phyloP scores from a whole-genome alignment of 1,140 invertebrate genomes.

The Hermetia illucens region DNA sequence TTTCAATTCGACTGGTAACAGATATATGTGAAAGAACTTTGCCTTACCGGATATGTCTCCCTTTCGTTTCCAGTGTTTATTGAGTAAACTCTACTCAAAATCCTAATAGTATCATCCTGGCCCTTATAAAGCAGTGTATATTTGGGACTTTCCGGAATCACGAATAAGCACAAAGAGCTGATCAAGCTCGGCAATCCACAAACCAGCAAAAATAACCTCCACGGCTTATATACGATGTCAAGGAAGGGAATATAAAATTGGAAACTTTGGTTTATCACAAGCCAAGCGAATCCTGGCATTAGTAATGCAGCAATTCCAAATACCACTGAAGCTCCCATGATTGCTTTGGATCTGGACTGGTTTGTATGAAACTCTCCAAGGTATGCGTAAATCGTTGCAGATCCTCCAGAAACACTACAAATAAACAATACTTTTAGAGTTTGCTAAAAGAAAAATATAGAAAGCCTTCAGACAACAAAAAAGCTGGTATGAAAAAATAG shows the following conservation, averaged over 20 bases:
- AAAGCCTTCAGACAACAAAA: too few relatives aligned
- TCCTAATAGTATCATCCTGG: constrained; percentile 38
- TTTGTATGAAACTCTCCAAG: constrained; percentile 12
- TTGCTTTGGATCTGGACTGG: constrained; percentile 9
- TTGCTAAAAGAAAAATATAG: too few relatives aligned
- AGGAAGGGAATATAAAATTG: constrained; percentile 7
- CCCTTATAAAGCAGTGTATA: constrained; percentile 46
- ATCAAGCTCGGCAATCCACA: constrained; percentile 10
- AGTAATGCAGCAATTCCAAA: constrained; percentile 10
- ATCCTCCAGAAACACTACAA: constrained; percentile 11
- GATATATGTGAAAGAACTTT: neutral
- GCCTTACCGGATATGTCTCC: constrained; percentile 3
- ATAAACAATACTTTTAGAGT: constrained; percentile 1
- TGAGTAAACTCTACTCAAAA: constrained; percentile 42
- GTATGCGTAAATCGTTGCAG: constrained; percentile 12
- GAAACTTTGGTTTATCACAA: constrained; percentile 13
- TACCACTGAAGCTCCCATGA: constrained; percentile 14
- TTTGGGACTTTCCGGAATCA: constrained; percentile 58
- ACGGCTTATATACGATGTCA: constrained; percentile 12
- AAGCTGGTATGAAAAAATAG: too few relatives aligned
- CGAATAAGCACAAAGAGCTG: constrained; percentile 29
- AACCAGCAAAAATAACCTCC: constrained; percentile 12
- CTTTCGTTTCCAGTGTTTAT: constrained; percentile 36
- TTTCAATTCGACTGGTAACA: neutral
- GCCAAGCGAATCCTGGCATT: constrained; percentile 9